These are phyloP conservation scores for Rhinella marina DNA, from an alignment of 2,797 vertebrate species.

Conservation along the genomic window DNA sequence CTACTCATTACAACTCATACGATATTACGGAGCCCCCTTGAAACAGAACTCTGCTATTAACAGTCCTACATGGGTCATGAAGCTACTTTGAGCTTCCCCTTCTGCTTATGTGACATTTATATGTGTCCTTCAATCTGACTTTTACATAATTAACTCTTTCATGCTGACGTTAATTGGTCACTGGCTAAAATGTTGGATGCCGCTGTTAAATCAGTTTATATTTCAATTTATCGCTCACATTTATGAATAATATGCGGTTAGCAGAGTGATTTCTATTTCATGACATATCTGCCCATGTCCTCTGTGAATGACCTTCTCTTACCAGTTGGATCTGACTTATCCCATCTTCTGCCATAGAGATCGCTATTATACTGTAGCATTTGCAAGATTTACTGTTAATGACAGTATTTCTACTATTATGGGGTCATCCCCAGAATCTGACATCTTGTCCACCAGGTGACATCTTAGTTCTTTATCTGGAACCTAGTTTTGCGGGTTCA, in stretches of 20 bases:
- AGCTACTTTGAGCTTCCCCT: constrained; percentile 26
- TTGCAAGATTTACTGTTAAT: background rate
- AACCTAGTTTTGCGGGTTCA: too few relatives aligned
- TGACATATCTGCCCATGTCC: background rate
- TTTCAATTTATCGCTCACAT: background rate
- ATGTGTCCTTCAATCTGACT: constrained; percentile 52
- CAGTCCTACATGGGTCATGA: constrained; percentile 11
- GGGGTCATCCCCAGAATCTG: background rate
- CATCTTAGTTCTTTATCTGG: too few relatives aligned
- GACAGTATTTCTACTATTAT: background rate
- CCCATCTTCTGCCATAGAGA: background rate
- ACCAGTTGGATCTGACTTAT: background rate
- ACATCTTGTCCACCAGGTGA: background rate
- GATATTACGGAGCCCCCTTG: constrained; percentile 39
- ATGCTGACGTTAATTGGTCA: background rate
- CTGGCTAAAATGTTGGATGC: background rate
- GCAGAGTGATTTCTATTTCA: background rate
- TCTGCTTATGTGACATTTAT: constrained; percentile 34
- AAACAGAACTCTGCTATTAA: constrained; percentile 34
- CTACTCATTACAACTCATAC: constrained; percentile 34
- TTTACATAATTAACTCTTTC: constrained; percentile 31
- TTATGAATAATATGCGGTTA: background rate
- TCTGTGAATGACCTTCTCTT: background rate
- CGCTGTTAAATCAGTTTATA: background rate
- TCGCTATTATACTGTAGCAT: background rate